Evolutionary conservation across 1,140 invertebrate species (phyloP), one percentile per base, ranked within the genome.

Genomic region (Euura saliciscinereae): DNA sequence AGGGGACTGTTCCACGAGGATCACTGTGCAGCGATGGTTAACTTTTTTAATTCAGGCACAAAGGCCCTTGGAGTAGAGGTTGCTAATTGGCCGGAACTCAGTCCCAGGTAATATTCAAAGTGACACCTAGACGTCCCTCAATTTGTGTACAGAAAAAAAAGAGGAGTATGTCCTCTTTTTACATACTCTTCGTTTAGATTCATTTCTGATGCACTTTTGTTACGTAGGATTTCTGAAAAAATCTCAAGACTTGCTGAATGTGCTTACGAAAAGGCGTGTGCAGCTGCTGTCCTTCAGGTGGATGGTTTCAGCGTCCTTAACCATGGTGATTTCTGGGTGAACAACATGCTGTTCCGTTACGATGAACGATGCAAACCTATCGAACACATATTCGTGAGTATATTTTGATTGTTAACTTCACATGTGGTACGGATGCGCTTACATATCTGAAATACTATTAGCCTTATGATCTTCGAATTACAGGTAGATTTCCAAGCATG

Each of bases 321-420:
- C 77, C 92, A 93, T 66, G 92, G 92, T 4, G 92, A 93, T 78
- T 84, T 88, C 44, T 93, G 92, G 91, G 84, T 89, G 1, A 92
- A 92, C 74, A 93, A 93, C 75, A 91, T 93, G 82, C 81, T 93
- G 76, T 92, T 92, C 77, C 86, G 86, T 59, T 92, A 92, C 71
- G 80, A 90, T 69, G 73, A 85, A 0, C 67, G 82, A 0, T 82
- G 82, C 0, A 84, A 88, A 69, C 85, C 89, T 0, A 82, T 87
- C 4, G 82, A 87, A 10, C 86, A 90, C 3, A 89, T 89, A 78
- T 91, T 92, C 67, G 89, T 91, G 81, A 88, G 87, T 84, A 5
- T 44, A 66, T 28, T 28, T 28, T 28, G 28, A 28, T 28, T 28
- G 28, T 28, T 28, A 28, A 28, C 28, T 1, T 28, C 28, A 28